Base-by-base conservation (phyloP, 2,888 invertebrate genomes). In the Cryptosula pallasiana region DNA sequence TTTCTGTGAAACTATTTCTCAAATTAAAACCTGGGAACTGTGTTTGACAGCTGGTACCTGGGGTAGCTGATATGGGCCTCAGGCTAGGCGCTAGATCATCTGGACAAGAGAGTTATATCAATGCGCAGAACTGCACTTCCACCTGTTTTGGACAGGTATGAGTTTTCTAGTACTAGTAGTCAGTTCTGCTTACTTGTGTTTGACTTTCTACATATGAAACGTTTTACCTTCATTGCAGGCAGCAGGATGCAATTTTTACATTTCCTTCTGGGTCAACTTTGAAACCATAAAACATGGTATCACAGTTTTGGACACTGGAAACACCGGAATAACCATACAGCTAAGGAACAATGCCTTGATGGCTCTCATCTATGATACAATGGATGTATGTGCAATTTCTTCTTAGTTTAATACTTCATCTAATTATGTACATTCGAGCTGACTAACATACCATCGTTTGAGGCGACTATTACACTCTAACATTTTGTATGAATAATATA, bases 71-170 rank as follows among this genome's bases (percentile, higher is more conserved):
- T 13, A 63, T 63, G 63, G 63, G 29, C 5, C 27, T 63, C 1
- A 27, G 27, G 32, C 63, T 63, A 5, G 63, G 63, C 63, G 13
- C 9, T 5, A 13, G 13, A 29, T 1, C 63, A 5, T 13, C 32
- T 32, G n/a, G 63, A 63, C 2, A 5, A 25, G 63, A 63, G n/a
- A 32, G 34, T 32, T 63, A 63, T 32, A 63, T 63, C n/a, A 32
- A 63, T 27, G 63, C 63, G 2, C 29, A 32, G 32, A 32, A 63
- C 27, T 20, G 20, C 3, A 63, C 5, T n/a, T 29, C 25, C 13
- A 63, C 63, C 3, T 63, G 63, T 32, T 63, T 63, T 63, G 63
- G 63, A 9, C 63, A 63, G 63, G 63, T 63, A 32, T 13, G 63
- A 25, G 9, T 45, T 20, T 45, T 20, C 5, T 45, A 13, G 45